Evolutionary conservation across 2,888 invertebrate species (phyloP), one percentile per base, ranked within the genome.

Genomic region (Lordiphosa fenestrarum): DNA sequence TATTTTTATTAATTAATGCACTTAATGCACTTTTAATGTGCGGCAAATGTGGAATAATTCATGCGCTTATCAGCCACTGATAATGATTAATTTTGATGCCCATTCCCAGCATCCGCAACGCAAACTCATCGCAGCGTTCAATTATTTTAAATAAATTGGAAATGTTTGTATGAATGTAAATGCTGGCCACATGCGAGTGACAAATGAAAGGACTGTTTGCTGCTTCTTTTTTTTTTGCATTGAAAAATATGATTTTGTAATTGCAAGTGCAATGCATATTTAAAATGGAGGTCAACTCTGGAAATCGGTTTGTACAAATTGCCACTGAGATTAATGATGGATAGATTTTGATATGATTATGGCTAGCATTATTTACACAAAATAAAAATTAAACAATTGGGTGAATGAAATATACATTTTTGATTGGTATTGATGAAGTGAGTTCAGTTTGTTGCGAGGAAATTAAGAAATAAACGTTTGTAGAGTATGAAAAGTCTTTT

Each of bases 21-120:
- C 60, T 75, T 77, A 81, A 78, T 78, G 81, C 73, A 75, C 70
- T 81, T 68, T 78, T 80, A 78, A 80, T 81, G 72, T 73, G 58
- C 54, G 60, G 59, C 70, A 76, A 77, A 77, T 74, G 80, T 72
- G 68, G 76, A 80, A 80, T 76, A 80, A 73, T 77, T 76, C 77
- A 77, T 69, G 50, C 54, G 80, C 76, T 77, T 77, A 77, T 77
- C 77, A 77, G 60, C 80, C 80, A 54, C 69, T 71, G 77, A 80
- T 77, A 77, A 73, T 74, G 80, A 80, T 78, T 77, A 74, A 77
- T 76, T 63, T 66, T 13, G n/a, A 12, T n/a, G 7, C 4, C 36
- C 23, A 36, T 39, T 10, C 55, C 37, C 50, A 50, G 50, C 65
- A 52, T 59, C 55, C 46, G 44, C 58, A 58, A 53, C 53, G 57